A percentile compares a stretch with the other conserved stretches of the same genome.
These are phyloP conservation scores for Aphodius sticticus DNA, from an alignment of 2,888 invertebrate species.

Conservation along the genomic window DNA sequence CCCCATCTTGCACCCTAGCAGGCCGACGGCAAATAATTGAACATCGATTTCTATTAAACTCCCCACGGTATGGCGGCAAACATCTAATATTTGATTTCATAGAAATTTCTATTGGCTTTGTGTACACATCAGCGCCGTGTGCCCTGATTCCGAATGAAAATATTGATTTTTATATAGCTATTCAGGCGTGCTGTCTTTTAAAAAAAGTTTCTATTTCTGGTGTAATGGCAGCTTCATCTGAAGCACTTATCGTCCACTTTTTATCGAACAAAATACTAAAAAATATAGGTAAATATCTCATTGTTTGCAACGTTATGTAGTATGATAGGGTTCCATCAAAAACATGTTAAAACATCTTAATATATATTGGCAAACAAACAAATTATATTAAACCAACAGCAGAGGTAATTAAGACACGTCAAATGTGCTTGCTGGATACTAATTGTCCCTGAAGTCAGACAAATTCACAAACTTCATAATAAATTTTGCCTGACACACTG, in stretches of 20 bases:
- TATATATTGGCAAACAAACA: too few species aligned
- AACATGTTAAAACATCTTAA: too few species aligned
- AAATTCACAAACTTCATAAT: too few species aligned
- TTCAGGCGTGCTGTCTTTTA: neutral
- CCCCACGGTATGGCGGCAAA: constrained; percentile 6
- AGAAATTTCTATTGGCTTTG: constrained; percentile 22
- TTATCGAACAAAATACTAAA: neutral
- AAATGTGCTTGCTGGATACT: too few species aligned
- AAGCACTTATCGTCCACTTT: neutral
- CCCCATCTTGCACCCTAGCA: neutral
- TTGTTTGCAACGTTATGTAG: too few species aligned
- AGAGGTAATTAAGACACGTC: too few species aligned
- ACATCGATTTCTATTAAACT: constrained; percentile 23
- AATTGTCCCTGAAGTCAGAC: too few species aligned
- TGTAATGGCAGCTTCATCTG: neutral
- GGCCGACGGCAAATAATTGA: constrained; percentile 15
- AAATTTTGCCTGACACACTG: too few species aligned
- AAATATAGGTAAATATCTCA: too few species aligned
- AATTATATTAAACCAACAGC: too few species aligned
- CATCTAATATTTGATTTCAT: constrained; percentile 24
- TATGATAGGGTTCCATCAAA: too few species aligned
- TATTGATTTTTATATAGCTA: neutral
- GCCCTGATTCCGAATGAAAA: constrained; percentile 16
- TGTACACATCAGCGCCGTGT: constrained; percentile 14
- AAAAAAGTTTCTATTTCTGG: neutral